Evolutionary conservation across 35 echinoderm and acorn worm species (phyloP).

Genomic region (Apostichopus parvimensis): DNA sequence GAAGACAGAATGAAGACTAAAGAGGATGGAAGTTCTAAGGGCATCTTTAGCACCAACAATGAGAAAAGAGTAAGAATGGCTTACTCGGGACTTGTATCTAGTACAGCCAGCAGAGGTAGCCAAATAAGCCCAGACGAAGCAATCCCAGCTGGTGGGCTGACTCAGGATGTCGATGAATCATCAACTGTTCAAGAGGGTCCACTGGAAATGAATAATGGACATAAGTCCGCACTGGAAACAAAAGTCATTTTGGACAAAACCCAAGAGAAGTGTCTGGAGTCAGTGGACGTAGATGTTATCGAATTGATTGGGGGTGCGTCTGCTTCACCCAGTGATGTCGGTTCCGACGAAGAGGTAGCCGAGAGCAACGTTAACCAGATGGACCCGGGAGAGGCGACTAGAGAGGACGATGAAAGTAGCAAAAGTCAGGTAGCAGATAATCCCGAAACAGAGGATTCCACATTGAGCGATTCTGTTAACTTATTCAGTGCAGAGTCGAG

Average conservation of each 20-base stretch:
- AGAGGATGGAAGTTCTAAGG: too few species aligned
- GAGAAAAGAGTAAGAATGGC: too few species aligned
- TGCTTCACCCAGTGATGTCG: too few species aligned
- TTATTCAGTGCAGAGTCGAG: constrained; percentile 5
- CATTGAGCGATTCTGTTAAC: not conserved
- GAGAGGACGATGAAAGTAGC: not conserved
- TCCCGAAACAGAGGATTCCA: not conserved
- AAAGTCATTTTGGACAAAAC: not conserved
- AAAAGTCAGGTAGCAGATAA: not conserved
- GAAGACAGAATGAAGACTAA: not conserved
- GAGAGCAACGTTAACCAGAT: not conserved
- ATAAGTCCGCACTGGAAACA: not conserved
- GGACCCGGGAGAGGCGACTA: not conserved
- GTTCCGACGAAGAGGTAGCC: not conserved
- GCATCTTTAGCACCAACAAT: too few species aligned
- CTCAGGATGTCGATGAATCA: too few species aligned
- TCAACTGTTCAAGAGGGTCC: too few species aligned
- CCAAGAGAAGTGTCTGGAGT: not conserved
- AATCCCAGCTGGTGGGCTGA: too few species aligned
- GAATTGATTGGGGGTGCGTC: not conserved
- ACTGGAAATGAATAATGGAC: not conserved
- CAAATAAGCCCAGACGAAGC: too few species aligned
- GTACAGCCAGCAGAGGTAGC: too few species aligned
- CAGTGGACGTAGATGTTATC: not conserved
- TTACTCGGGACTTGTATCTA: too few species aligned